Conservation (phyloP, 2,113 vertebrate genomes). For the Melanocharis versteri region DNA sequence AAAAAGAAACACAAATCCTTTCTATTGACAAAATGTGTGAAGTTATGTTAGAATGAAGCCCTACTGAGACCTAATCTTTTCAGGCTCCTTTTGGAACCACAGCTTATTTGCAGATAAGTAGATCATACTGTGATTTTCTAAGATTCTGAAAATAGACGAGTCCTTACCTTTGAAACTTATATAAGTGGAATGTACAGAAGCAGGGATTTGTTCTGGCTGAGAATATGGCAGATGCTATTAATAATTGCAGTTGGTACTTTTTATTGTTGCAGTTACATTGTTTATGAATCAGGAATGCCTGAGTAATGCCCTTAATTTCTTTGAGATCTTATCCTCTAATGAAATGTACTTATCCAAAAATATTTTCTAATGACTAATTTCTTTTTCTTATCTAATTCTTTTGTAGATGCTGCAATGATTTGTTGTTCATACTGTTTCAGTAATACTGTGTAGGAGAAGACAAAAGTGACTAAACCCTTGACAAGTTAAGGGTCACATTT, state of each 20-base stretch:
- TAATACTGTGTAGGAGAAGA: not conserved
- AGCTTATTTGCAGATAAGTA: not conserved
- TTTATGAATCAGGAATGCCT: not conserved
- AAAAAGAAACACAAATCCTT: not conserved
- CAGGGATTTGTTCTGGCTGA: not conserved
- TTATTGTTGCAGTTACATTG: not conserved
- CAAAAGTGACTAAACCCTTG: not conserved
- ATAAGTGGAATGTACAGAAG: not conserved
- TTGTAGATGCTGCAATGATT: not conserved
- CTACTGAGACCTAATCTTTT: conserved; percentile 12
- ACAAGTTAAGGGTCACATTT: not conserved
- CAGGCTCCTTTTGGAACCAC: not conserved
- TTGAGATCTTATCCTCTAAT: not conserved
- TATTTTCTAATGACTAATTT: not conserved
- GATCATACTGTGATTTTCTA: conserved; percentile 6
- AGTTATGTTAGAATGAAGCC: not conserved
- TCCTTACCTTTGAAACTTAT: not conserved
- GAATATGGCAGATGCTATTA: not conserved
- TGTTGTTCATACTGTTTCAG: not conserved
- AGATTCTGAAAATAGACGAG: not conserved
- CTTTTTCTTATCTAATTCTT: not conserved
- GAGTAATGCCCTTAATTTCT: not conserved
- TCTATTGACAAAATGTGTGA: not conserved
- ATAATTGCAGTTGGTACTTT: not conserved
- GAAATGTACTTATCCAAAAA: not conserved